These are phyloP conservation scores for Lysandra bellargus DNA, from an alignment of 2,888 invertebrate species.

Conservation along the genomic window DNA sequence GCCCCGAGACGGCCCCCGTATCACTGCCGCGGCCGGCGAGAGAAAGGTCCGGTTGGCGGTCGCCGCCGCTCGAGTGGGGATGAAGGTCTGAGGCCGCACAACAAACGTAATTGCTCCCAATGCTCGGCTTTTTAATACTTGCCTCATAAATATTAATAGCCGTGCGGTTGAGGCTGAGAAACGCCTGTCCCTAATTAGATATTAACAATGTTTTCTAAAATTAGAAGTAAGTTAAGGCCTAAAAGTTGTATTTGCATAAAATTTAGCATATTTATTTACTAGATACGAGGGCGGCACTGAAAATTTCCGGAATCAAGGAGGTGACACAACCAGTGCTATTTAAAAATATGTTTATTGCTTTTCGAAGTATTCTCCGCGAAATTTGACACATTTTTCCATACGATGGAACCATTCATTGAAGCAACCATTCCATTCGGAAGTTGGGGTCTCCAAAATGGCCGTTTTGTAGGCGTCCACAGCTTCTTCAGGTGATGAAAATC, in stretches of 20 bases:
- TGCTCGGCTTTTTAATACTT: conserved; percentile 24
- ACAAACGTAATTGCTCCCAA: conserved; percentile 15
- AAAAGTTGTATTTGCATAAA: background rate
- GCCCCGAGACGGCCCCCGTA: conserved; percentile 73
- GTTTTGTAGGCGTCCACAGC: too few relatives aligned
- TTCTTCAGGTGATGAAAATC: too few relatives aligned
- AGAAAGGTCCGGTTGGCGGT: conserved; percentile 64
- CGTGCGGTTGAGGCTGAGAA: conserved; percentile 11
- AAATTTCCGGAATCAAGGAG: too few relatives aligned
- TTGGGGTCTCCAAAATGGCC: too few relatives aligned
- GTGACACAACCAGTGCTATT: too few relatives aligned
- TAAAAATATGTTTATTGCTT: too few relatives aligned
- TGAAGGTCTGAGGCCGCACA: conserved; percentile 42
- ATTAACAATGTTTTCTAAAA: conserved; percentile 4
- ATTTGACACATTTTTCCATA: too few relatives aligned
- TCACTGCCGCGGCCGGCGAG: conserved; percentile 72
- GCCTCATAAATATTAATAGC: background rate
- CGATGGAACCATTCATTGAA: too few relatives aligned
- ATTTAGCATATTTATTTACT: background rate
- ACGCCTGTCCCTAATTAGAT: background rate
- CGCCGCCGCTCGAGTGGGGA: conserved; percentile 58
- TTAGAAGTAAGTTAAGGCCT: background rate
- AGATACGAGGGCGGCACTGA: too few relatives aligned
- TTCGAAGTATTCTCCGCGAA: too few relatives aligned
- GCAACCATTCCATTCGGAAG: too few relatives aligned